Base-by-base conservation (phyloP, 2,113 vertebrate species). In the Diadophis punctatus region DNA sequence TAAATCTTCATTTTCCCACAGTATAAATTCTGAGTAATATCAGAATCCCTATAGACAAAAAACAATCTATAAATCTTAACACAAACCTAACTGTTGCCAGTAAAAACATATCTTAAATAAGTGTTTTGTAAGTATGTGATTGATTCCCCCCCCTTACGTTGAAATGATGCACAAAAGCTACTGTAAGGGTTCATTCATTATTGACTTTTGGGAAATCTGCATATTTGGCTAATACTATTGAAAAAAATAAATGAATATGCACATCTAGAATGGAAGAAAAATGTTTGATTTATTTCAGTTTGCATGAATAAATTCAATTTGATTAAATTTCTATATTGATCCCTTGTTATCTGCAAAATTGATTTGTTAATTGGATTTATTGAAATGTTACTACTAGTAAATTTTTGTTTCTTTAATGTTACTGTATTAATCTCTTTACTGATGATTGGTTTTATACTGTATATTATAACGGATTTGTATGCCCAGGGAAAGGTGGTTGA, bases 121-220 rank as follows among this genome's bases (percentile, higher is more conserved):
- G 96, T 95, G 97, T 97, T 95, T 91, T 96, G 94, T 95, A 95
- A 96, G 96, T 96, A 92, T 96, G 96, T 97, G 18, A 51, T 84
- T 68, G 22, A n/a, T 48, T n/a, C 56, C 46, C 80, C 12, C 2
- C 49, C 4, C 5, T 16, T 97, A 95, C 94, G 93, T 87, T 94
- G 94, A 95, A 96, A 95, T 96, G 88, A 56, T 95, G 97, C 96
- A 96, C 43, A 51, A 49, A 94, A 96, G 95, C 96, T 97, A 95
- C 95, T 97, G 88, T 95, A 96, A 97, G 95, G 34, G 8, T 80
- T 80, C 92, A 91, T 96, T 96, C 94, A 94, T 93, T 94, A n/a
- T 95, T 97, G 97, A 97, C 96, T 93, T 96, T 97, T 93, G 96
- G 94, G 93, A 93, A 94, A 96, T 91, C 93, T 0, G 0, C 95